A percentile compares a stretch with the other conserved stretches of the same genome.
phyloP scores from a whole-genome alignment of 2,797 vertebrate species.

The Anableps anableps region DNA sequence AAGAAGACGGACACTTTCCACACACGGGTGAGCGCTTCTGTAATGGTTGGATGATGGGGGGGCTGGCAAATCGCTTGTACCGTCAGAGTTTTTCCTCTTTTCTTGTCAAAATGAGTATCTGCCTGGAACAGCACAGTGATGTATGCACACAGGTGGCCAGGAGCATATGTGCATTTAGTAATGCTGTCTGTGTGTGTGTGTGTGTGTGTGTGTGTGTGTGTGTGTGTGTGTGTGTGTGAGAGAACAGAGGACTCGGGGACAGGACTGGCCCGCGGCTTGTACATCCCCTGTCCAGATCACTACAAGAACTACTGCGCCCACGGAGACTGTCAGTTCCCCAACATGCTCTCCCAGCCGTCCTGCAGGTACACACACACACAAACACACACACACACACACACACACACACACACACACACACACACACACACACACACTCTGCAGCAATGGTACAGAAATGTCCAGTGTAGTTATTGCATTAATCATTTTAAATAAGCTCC shows the following conservation, averaged over 20 bases:
- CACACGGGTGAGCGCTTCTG: conserved; percentile 86
- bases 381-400: conserved; percentile 42
- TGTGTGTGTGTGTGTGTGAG: conserved; percentile 23
- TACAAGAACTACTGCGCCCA: conserved; percentile 97
- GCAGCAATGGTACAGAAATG: background rate
- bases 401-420: conserved; percentile 49
- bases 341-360: conserved; percentile 90
- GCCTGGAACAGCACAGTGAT: background rate
- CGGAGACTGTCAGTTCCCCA: conserved; percentile 95
- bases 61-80: conserved; percentile 15
- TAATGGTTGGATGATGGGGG: background rate
- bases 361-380: conserved; percentile 88
- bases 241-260: conserved; percentile 79
- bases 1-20: conserved; percentile 92
- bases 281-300: conserved; percentile 94
- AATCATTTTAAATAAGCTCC: too few relatives aligned
- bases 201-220: background rate
- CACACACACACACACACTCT: conserved; percentile 29
- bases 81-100: conserved; percentile 10
- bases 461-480: background rate
- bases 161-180: background rate
- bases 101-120: conserved; percentile 1
- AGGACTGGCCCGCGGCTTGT: conserved; percentile 88
- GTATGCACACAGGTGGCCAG: conserved; percentile 5
- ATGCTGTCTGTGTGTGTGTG: background rate